Evolutionary conservation across 1,140 invertebrate genomes (phyloP), one percentile per base, ranked within the genome.

Genomic region (Micrasema longulum): DNA sequence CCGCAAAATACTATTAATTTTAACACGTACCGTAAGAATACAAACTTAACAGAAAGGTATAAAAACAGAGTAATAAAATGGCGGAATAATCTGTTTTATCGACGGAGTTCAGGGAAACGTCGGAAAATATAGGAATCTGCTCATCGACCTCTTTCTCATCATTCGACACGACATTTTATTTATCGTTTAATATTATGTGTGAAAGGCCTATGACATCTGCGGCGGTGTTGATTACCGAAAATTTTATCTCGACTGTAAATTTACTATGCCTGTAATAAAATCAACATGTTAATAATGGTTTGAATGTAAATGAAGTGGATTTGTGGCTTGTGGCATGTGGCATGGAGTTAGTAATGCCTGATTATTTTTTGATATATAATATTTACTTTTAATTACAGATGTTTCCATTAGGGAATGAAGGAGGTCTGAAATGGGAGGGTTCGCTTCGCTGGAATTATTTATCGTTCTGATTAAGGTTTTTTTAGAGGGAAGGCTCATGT

Each of bases 321-420:
- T 14, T 36, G 26, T 18, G 14, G 10, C 45, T 4, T 5, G 12
- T 38, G 12, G 36, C 36, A 38, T 12, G 36, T 12, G 18, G 12
- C 50, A 7, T 22, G 53, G 53, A 35, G 48, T 57, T 57, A 57
- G 53, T 57, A 18, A n/a, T 7, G 53, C 26, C 53, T 12, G 53
- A 57, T 57, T 57, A 57, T 36, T 57, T n/a, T 26, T 57, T 57
- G 53, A 57, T 35, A 57, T 57, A 57, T 57, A 57, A 57, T 57
- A 57, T 57, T 57, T 38, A 18, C 53, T 57, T 57, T 57, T 57
- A 57, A 57, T 57, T 57, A 57, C 10, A 31, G 53, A 38, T 14
- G 53, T 36, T 57, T 18, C 53, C 31, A 36, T 57, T 57, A 7
- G 31, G 53, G 12, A 53, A 31, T 16, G 43, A 1, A 14, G 43